These are phyloP conservation scores for Formica exsecta DNA, from an alignment of 1,140 invertebrate genomes.

Conservation along the genomic window DNA sequence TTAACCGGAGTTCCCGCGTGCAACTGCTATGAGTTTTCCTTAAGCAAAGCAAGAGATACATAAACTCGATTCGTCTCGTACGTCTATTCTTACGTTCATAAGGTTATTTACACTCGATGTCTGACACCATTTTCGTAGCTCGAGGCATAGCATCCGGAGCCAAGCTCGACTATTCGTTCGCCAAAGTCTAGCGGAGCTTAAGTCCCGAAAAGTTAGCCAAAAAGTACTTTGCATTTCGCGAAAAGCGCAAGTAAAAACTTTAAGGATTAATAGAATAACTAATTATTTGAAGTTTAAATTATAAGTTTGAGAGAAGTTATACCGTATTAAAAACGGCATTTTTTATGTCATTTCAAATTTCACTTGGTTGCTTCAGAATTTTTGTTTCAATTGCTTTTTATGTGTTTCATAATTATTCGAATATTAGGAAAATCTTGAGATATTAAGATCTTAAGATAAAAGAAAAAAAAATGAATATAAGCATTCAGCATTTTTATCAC, in stretches of 20 bases:
- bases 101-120: conserved; percentile 76
- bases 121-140: conserved; percentile 76
- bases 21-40: conserved; percentile 38
- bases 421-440: not conserved
- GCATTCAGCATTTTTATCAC: not conserved
- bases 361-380: not conserved
- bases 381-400: conserved; percentile 14
- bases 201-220: not conserved
- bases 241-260: not conserved
- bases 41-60: conserved; percentile 54
- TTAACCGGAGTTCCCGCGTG: conserved; percentile 29
- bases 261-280: not conserved
- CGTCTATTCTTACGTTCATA: conserved; percentile 77
- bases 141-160: conserved; percentile 46
- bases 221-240: not conserved
- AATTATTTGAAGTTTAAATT: not conserved
- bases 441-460: no score
- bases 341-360: conserved; percentile 1
- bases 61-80: conserved; percentile 73
- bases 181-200: conserved; percentile 33
- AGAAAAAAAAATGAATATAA: not conserved
- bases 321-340: not conserved
- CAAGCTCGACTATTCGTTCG: conserved; percentile 65
- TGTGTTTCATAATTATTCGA: not conserved
- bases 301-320: not conserved